A percentile compares a stretch with the other conserved stretches of the same genome.
These are phyloP conservation scores for Athene cunicularia DNA, from an alignment of 2,113 vertebrate genomes.

Conservation along the genomic window DNA sequence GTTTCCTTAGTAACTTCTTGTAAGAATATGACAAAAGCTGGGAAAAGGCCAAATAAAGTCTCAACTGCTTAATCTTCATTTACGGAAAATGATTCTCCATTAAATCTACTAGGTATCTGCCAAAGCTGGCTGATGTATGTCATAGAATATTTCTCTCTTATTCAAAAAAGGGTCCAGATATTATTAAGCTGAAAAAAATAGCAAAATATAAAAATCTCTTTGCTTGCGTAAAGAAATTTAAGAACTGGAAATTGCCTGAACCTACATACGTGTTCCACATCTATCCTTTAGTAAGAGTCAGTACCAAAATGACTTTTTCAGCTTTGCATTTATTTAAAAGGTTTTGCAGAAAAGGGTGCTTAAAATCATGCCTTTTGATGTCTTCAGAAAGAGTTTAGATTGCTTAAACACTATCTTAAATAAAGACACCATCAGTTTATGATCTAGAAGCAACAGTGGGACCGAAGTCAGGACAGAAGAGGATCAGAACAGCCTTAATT, in stretches of 20 bases:
- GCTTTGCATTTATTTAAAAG: background rate
- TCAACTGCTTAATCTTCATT: background rate
- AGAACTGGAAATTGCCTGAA: background rate
- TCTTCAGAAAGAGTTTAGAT: background rate
- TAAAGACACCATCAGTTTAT: background rate
- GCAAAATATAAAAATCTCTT: background rate
- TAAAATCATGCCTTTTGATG: background rate
- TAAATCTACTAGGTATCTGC: background rate
- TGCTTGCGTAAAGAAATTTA: background rate
- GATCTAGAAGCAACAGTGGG: background rate
- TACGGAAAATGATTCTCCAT: background rate
- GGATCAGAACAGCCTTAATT: background rate
- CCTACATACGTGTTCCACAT: rapidly evolving
- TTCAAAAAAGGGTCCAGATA: background rate
- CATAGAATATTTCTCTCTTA: background rate
- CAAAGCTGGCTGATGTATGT: background rate
- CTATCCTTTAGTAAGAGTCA: background rate
- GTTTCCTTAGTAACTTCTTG: slow-evolving; percentile 31
- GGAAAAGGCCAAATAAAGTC: background rate
- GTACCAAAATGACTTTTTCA: background rate
- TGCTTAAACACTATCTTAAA: background rate
- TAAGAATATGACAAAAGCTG: background rate
- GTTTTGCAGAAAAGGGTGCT: background rate
- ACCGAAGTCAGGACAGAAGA: background rate
- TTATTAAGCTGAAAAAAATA: background rate